Evolutionary conservation across 2,113 vertebrate genomes (phyloP), one percentile per base, ranked within the genome.

Genomic region (Strix uralensis): DNA sequence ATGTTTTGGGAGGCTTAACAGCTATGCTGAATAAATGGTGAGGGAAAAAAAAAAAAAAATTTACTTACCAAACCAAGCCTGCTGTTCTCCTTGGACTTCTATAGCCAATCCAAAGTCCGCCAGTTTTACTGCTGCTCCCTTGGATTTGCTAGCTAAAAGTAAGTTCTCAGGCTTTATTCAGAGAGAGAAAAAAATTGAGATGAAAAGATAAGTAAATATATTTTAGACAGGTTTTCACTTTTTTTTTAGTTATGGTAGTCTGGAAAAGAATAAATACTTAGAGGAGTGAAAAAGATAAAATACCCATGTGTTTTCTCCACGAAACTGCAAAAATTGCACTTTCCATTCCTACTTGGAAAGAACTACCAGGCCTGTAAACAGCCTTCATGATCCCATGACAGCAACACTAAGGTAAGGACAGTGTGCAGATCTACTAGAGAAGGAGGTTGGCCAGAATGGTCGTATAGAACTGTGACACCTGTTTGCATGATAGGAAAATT

Each of bases 61-160:
- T 79, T 95, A 98, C 99, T 98, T 97, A 99, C 99, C 99, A 82
- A 99, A 99, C 99, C 99, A 99, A 15, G 99, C 99, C 95, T 99
- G 99, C 91, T 99, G 99, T 67, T 99, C 99, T 90, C 99, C 99
- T 97, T 99, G 99, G 67, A 99, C 99, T 96, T 99, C 99, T 78
- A 99, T 99, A 85, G 99, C 99, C 93, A 99, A 97, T 20, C 99
- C 99, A 82, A 99, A 99, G 94, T 99, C 99, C 2, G 99, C 99
- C 98, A 99, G 98, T 95, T 99, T 99, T 58, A 99, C 99, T 16
- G 99, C 99, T 4, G 99, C 99, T 71, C 99, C 99, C 97, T 99
- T 99, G 93, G 99, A 98, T 97, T 99, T 99, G 98, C 99, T 99
- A 97, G 99, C 99, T 96, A 99, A 98, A 87, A 99, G 99, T 98